Evolutionary conservation across 1,140 invertebrate species (phyloP).

Genomic region (Pseudachorutes palmiensis): DNA sequence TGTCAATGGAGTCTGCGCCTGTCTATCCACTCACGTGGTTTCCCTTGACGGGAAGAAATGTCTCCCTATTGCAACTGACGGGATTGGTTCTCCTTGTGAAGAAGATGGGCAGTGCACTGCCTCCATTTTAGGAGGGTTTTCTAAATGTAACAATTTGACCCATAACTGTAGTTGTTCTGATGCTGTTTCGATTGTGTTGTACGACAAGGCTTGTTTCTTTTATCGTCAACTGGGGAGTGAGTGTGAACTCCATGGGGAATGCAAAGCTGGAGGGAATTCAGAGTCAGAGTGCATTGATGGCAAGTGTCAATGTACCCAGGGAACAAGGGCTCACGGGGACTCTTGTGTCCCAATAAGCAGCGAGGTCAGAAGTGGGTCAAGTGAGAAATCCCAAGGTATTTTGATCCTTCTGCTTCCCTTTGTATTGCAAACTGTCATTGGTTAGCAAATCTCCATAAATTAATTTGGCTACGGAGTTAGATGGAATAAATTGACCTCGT

Average conservation of each 20-base stretch:
- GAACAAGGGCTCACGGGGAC: conserved; percentile 1
- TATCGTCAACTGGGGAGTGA: conserved; percentile 25
- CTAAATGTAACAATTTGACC: conserved; percentile 15
- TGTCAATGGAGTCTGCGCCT: conserved; percentile 28
- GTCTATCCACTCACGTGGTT: conserved; percentile 19
- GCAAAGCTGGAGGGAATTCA: conserved; percentile 22
- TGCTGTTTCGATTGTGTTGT: conserved; percentile 27
- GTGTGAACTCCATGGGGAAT: conserved; percentile 26
- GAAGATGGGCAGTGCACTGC: conserved; percentile 31
- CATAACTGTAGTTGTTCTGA: conserved; percentile 30
- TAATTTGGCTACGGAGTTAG: not conserved
- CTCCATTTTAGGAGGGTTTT: conserved; percentile 23
- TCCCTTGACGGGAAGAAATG: conserved; percentile 33
- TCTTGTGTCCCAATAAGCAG: not conserved
- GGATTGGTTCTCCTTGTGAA: conserved; percentile 29
- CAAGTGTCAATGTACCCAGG: conserved; percentile 25
- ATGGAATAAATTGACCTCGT: no score
- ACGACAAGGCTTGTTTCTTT: conserved; percentile 30
- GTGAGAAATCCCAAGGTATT: not conserved
- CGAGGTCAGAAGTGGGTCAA: not conserved
- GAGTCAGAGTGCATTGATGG: conserved; percentile 25
- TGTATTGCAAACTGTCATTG: not conserved
- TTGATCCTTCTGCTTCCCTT: not conserved
- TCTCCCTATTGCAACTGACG: conserved; percentile 26
- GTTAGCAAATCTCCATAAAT: not conserved